phyloP scores from a whole-genome alignment of 2,888 invertebrate species.

The Strigamia maritima region DNA sequence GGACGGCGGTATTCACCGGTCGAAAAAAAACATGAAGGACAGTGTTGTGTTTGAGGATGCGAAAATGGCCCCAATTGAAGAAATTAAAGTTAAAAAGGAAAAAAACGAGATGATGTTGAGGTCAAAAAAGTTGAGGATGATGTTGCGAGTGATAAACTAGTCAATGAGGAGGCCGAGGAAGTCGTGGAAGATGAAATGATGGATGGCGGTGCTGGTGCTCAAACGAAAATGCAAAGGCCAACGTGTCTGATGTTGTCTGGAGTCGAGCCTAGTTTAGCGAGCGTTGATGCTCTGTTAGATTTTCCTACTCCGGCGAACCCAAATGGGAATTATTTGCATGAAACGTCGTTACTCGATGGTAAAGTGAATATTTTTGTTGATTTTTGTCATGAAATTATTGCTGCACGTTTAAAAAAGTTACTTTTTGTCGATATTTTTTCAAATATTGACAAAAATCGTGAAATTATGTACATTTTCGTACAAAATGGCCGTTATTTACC shows the following conservation, averaged over 20 bases:
- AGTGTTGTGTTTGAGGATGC: background rate
- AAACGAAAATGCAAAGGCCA: background rate
- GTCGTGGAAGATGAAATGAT: background rate
- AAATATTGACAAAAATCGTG: too few relatives aligned
- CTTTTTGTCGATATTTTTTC: too few relatives aligned
- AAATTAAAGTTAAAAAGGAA: background rate
- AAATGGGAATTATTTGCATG: background rate
- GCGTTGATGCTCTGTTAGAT: background rate
- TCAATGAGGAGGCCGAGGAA: background rate
- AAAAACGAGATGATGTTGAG: background rate
- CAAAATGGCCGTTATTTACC: too few relatives aligned
- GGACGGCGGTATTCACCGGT: background rate
- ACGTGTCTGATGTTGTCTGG: background rate
- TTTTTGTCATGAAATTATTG: too few relatives aligned
- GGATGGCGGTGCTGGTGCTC: background rate
- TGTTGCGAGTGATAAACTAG: background rate
- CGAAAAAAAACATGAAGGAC: background rate
- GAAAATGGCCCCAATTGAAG: background rate
- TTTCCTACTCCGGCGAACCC: background rate
- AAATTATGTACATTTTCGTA: too few relatives aligned
- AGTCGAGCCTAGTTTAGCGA: background rate
- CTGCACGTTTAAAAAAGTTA: too few relatives aligned
- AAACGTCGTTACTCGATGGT: background rate
- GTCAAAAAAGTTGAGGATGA: too few relatives aligned
- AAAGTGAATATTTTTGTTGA: too few relatives aligned